Evolutionary conservation across 2,797 vertebrate genomes (phyloP).

Genomic region (Tadarida brasiliensis): DNA sequence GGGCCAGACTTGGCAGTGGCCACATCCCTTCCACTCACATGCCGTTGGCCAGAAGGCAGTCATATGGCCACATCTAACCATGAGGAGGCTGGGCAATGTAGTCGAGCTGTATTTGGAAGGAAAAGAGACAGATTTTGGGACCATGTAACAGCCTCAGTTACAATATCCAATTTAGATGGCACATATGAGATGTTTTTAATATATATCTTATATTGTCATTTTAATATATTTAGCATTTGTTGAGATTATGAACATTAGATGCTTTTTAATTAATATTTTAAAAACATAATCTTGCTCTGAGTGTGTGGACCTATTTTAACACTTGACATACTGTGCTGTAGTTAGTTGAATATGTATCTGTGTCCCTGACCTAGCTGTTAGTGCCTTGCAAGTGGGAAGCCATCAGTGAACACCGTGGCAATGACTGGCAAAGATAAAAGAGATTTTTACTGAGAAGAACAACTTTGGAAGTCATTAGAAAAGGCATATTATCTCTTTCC

Average conservation of each 20-base stretch:
- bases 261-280: conserved; percentile 36
- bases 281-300: background rate
- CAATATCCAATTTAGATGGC: background rate
- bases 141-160: background rate
- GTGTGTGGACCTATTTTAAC: background rate
- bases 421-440: background rate
- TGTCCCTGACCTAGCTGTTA: background rate
- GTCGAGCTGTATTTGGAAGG: background rate
- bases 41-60: background rate
- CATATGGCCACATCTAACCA: background rate
- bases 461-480: conserved; percentile 39
- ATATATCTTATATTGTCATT: background rate
- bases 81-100: background rate
- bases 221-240: background rate
- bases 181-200: background rate
- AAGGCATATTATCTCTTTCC: background rate
- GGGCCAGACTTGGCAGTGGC: background rate
- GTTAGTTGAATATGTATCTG: conserved; percentile 2
- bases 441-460: background rate
- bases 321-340: background rate
- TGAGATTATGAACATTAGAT: background rate
- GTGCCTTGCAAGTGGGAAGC: background rate
- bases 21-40: background rate
- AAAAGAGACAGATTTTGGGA: background rate
- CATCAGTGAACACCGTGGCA: background rate